phyloP scores from a whole-genome alignment of 1,140 invertebrate species.

The Drosophila serrata region DNA sequence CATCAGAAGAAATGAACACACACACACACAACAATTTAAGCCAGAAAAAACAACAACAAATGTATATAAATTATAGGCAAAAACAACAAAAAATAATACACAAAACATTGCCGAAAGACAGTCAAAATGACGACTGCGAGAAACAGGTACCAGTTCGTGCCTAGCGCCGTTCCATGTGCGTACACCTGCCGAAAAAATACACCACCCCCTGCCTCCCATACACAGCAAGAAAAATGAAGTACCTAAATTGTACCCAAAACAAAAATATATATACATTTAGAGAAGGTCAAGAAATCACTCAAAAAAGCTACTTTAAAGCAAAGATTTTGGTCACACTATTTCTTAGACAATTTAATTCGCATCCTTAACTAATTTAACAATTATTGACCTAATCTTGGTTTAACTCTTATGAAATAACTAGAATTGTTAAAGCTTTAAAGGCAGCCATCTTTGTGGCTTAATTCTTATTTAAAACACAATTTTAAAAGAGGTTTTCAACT shows the following conservation, averaged over 20 bases:
- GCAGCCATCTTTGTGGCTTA: too few relatives aligned
- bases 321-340: too few relatives aligned
- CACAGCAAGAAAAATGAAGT: background rate
- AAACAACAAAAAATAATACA: constrained; percentile 32
- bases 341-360: too few relatives aligned
- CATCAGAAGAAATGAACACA: background rate
- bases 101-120: constrained; percentile 34
- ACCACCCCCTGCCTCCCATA: constrained; percentile 14
- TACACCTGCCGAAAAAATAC: constrained; percentile 19
- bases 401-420: too few relatives aligned
- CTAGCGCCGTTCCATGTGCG: constrained; percentile 72
- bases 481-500: too few relatives aligned
- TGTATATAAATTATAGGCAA: constrained; percentile 32
- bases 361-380: too few relatives aligned
- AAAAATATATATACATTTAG: too few relatives aligned
- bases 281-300: too few relatives aligned
- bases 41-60: constrained; percentile 11
- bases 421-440: too few relatives aligned
- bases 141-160: constrained; percentile 82
- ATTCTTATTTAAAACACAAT: too few relatives aligned
- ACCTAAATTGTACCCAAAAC: background rate
- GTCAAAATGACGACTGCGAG: constrained; percentile 54
- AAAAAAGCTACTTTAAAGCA: too few relatives aligned
- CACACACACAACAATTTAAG: background rate
- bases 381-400: too few relatives aligned